Base-by-base conservation (phyloP, 2,888 invertebrate genomes). In the Papilio elwesi region DNA sequence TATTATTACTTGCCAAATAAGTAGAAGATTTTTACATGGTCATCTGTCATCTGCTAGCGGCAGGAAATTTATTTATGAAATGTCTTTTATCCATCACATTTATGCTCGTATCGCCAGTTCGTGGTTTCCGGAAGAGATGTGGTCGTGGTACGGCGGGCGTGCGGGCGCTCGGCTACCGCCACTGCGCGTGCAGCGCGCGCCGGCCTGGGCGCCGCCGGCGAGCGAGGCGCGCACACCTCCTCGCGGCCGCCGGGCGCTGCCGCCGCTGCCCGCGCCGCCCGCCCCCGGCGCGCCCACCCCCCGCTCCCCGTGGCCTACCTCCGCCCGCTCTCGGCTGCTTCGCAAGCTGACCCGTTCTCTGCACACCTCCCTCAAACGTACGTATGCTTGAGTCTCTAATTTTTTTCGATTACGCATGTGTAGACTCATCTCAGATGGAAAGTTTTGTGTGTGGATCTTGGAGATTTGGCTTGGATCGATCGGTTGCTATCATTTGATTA, bases 101-200 rank as follows among this genome's bases (percentile, higher is more conserved):
- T 7, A 2, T 36, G 12, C 36, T 12, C 49, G 43, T 49, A 49
- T 8, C 36, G 36, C 13, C 38, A 59, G 59, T n/a, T 59, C 59
- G 64, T 77, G 90, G 57, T 83, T 89, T 74, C 85, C 90, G 11
- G 80, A 82, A 75, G 90, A 90, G 52, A 73, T 86, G 70, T 90
- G 89, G 90, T 82, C 75, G 81, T 85, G 16, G 75, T 79, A 55
- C 71, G 59, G 53, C n/a, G 51, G 55, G 26, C 72, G 70, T 52
- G 55, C 70, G 66, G 15, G 15, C 70, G 48, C 13, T 48, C 66
- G 16, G 47, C 67, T 62, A 67, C 49, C 64, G 66, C 15, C 71
- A 73, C 53, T 48, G 63, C 66, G 53, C 67, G 66, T 49, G 49
- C 71, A 43, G 49, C 68, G 63, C 47, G 8, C 65, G 26, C 15